Evolutionary conservation across 2,113 vertebrate species (phyloP), one percentile per base, ranked within the genome.

Genomic region (Seriola aureovittata): DNA sequence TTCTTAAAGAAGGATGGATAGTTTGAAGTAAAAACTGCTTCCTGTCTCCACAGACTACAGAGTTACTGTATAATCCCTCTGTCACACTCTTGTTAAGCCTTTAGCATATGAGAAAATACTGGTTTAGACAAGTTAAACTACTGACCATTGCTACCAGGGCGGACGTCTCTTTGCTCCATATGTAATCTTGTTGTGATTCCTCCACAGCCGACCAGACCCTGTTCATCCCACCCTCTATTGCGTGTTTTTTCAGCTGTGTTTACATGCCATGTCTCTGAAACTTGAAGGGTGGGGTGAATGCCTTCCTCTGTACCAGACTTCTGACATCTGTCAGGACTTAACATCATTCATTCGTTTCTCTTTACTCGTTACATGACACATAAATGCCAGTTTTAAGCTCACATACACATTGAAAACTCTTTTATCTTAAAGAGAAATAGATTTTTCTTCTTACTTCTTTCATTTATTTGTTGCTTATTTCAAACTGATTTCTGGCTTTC

Each of bases 171-270:
- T 62, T 72, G 32, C 66, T 77, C 1, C 9, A 7, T 58, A 17
- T 50, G 55, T 78, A 57, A 80, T 46, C 62, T 52, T 82, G 88
- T 86, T 78, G 71, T 71, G 78, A 78, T 34, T 86, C 8, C 71
- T 81, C 73, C n/a, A 10, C 58, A 55, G 38, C 54, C 17, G 11
- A 40, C 52, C 50, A 19, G 54, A 75, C 44, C 68, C 60, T 12
- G 58, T 76, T 60, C 80, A 75, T 77, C 80, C 75, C 84, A 63
- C 75, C 70, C 69, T 81, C 54, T 52, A 10, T 36, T 57, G n/a
- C 36, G 9, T 92, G 91, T 91, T 91, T 71, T 78, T 42, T 88
- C 91, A 91, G 92, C 92, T 91, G 91, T 91, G 89, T 91, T 92
- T 89, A 86, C 87, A 90, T 78, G 85, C 68, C 84, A 88, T 79